A percentile compares a stretch with the other conserved stretches of the same genome.
phyloP scores from a whole-genome alignment of 2,797 vertebrate genomes.

The Numenius phaeopus region DNA sequence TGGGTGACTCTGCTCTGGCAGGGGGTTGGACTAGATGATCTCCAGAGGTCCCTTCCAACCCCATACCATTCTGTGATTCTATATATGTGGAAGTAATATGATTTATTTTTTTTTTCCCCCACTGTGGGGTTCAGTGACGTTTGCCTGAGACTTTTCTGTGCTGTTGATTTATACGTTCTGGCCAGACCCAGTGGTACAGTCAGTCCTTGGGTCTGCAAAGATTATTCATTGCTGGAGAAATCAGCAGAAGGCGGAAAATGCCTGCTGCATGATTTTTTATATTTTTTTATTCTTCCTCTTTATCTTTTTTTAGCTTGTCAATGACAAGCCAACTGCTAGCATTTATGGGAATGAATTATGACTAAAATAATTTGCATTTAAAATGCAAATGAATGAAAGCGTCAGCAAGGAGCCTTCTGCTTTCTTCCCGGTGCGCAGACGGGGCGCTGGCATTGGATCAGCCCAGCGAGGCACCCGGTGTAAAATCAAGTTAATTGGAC shows the following conservation, averaged over 20 bases:
- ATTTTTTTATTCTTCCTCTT: not conserved
- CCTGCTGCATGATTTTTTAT: not conserved
- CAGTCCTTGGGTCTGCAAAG: not conserved
- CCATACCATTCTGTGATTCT: too few relatives aligned
- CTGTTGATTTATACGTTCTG: not conserved
- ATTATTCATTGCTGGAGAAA: not conserved
- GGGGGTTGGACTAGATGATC: too few relatives aligned
- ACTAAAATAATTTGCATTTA: constrained; percentile 68
- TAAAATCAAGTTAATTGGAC: constrained; percentile 65
- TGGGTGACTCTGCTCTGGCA: too few relatives aligned
- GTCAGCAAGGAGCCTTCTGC: constrained; percentile 54
- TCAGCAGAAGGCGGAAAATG: constrained; percentile 18
- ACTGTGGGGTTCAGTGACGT: accelerated
- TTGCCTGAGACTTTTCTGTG: not conserved
- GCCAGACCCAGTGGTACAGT: not conserved
- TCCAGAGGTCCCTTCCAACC: too few relatives aligned
- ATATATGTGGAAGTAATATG: not conserved
- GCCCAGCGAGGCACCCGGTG: not conserved
- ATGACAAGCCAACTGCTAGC: constrained; percentile 46
- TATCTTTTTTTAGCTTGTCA: constrained; percentile 34
- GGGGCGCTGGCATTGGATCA: not conserved
- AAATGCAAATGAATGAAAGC: constrained; percentile 61
- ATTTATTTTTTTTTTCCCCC: not conserved
- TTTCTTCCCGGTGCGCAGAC: not conserved
- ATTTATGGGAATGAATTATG: constrained; percentile 58